phyloP scores from a whole-genome alignment of 2,888 invertebrate species.

The Athalia circularis region DNA sequence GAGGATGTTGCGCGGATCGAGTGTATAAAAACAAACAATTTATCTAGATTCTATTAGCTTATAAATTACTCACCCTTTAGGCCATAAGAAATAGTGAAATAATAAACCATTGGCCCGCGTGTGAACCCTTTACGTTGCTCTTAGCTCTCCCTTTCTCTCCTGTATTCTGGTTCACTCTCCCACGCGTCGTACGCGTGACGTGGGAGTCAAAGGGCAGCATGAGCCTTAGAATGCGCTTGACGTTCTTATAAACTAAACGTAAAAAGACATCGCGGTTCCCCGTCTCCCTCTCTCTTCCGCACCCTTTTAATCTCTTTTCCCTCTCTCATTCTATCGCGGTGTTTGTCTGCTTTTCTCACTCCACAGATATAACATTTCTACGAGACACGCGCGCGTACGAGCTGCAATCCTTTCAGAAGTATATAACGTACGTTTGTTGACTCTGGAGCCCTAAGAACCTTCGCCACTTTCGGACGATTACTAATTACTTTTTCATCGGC shows the following conservation, averaged over 20 bases:
- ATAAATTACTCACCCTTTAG: slow-evolving; percentile 64
- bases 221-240: slow-evolving; percentile 35
- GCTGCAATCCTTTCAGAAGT: background rate
- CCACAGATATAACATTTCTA: background rate
- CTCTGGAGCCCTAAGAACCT: slow-evolving; percentile 22
- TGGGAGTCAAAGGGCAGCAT: slow-evolving; percentile 38
- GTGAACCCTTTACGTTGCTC: slow-evolving; percentile 61
- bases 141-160: background rate
- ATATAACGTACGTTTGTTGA: slow-evolving; percentile 11
- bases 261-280: slow-evolving; percentile 32
- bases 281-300: background rate
- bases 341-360: background rate
- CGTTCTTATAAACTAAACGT: slow-evolving; percentile 37
- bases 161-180: slow-evolving; percentile 16
- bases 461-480: slow-evolving; percentile 1
- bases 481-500: slow-evolving; percentile 9
- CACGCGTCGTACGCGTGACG: slow-evolving; percentile 43
- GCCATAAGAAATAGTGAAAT: slow-evolving; percentile 67
- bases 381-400: slow-evolving; percentile 23
- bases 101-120: slow-evolving; percentile 62
- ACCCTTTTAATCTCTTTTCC: background rate
- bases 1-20: background rate
- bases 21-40: slow-evolving; percentile 36
- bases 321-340: background rate
- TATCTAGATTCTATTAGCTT: slow-evolving; percentile 67